These are phyloP conservation scores for Hyles vespertilio DNA, from an alignment of 1,140 invertebrate genomes.

Conservation along the genomic window DNA sequence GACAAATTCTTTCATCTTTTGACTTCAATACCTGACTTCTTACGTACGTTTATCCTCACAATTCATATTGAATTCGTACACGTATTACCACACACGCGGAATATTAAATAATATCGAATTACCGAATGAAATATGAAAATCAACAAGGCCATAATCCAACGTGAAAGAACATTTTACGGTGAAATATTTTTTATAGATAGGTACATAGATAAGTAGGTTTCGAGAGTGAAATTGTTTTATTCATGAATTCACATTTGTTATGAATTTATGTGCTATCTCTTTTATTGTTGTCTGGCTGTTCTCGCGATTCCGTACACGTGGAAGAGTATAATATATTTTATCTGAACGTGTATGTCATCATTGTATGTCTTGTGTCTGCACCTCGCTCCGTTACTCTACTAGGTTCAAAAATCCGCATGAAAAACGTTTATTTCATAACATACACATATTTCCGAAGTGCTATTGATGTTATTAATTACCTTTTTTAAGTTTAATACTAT, in stretches of 20 bases:
- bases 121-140: slow-evolving; percentile 10
- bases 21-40: no score
- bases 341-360: no score
- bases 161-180: slow-evolving; percentile 3
- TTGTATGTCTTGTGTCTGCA: no score
- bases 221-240: slow-evolving; percentile 5
- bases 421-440: no score
- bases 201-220: slow-evolving; percentile 4
- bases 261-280: neutral
- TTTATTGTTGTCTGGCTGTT: neutral
- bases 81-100: slow-evolving; percentile 1
- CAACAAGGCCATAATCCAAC: slow-evolving; percentile 2
- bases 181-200: neutral
- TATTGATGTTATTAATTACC: no score
- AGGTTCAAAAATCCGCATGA: no score
- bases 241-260: neutral
- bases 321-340: no score
- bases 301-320: no score
- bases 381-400: no score
- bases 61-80: neutral
- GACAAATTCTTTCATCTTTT: no score
- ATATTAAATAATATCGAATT: slow-evolving; percentile 1
- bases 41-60: neutral
- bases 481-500: no score
- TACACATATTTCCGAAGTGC: no score